Evolutionary conservation across 2,797 vertebrate species (phyloP), one percentile per base, ranked within the genome.

Genomic region (Channa striata): DNA sequence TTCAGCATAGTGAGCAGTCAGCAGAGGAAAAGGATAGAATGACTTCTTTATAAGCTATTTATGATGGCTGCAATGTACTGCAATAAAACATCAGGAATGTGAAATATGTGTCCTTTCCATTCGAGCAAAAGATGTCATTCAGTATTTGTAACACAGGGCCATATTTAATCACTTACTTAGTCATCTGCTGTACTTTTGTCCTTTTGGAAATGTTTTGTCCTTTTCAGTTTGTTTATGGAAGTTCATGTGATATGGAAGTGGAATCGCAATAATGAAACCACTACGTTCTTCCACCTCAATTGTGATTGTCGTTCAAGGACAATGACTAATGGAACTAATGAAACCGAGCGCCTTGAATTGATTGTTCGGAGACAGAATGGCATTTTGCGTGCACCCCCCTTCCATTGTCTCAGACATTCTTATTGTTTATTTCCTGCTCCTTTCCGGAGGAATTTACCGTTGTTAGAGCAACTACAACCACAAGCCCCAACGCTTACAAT

Each of bases 261-360:
- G 79, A 80, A 75, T 57, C 4, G 0, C 33, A 52, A 17, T 54
- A 49, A 77, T 49, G 44, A 60, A 34, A 72, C 11, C 0, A 16
- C 54, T 37, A 19, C 11, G 5, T 83, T 82, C 42, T 81, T 86
- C 63, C 74, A 68, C 34, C 43, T 70, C 62, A 34, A 46, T 75
- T 84, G 60, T 70, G 48, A 68, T 79, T 82, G 17, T 49, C 56
- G 12, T 70, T 81, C 62, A 72, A 75, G 72, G 59, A 66, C 65
- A 65, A 59, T 89, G 84, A 88, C 74, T 74, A 89, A 84, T 81
- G 77, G 79, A 83, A 86, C 60, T 73, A n/a, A 52, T 80, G 64
- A 74, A 65, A 49, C 11, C 1, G 13, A 59, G 49, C 33, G 20
- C 58, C 16, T 69, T 59, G 63, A 58, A 72, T 59, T 58, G 60